phyloP scores from a whole-genome alignment of 1,140 invertebrate genomes.

The Ips typographus region DNA sequence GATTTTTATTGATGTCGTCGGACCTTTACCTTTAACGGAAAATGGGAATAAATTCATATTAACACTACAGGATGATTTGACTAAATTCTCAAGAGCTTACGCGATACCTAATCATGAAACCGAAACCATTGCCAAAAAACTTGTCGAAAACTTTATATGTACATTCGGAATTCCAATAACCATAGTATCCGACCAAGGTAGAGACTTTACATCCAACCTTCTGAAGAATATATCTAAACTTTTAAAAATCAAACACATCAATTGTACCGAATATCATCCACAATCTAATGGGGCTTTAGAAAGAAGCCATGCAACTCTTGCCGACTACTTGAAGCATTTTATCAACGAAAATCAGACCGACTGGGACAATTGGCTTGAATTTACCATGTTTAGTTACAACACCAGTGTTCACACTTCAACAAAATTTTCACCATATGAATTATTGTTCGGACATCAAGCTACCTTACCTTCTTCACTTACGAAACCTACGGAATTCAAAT shows the following conservation, averaged over 20 bases:
- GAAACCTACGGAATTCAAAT: conserved; percentile 36
- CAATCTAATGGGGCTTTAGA: conserved; percentile 49
- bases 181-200: conserved; percentile 46
- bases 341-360: conserved; percentile 47
- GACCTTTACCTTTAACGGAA: neutral
- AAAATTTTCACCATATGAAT: conserved; percentile 44
- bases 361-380: conserved; percentile 50
- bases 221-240: conserved; percentile 44
- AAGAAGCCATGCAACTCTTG: conserved; percentile 49
- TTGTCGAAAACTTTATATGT: conserved; percentile 39
- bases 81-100: conserved; percentile 37
- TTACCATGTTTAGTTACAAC: conserved; percentile 51
- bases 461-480: conserved; percentile 37
- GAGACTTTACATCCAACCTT: conserved; percentile 44
- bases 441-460: conserved; percentile 43
- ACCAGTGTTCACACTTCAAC: conserved; percentile 42
- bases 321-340: conserved; percentile 52
- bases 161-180: conserved; percentile 39
- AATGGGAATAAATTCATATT: conserved; percentile 21
- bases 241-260: conserved; percentile 43
- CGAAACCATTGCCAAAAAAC: conserved; percentile 42
- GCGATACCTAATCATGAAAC: conserved; percentile 45
- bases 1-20: too few relatives aligned
- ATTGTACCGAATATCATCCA: conserved; percentile 41
- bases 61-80: conserved; percentile 36